A percentile compares a stretch with the other conserved stretches of the same genome.
phyloP scores from a whole-genome alignment of 2,888 invertebrate species.

The Tipula confusa region DNA sequence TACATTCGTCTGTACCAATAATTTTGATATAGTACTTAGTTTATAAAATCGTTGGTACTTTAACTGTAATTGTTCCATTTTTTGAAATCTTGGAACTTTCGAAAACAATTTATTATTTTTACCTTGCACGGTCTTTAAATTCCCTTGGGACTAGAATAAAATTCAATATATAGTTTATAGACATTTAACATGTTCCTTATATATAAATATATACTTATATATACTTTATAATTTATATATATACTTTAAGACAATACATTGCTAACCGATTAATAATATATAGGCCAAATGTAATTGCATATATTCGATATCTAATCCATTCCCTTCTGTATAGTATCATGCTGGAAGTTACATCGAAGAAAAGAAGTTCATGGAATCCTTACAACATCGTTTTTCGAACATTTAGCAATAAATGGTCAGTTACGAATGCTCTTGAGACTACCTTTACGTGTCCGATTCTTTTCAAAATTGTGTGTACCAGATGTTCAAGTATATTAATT shows the following conservation, averaged over 20 bases:
- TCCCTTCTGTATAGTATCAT: neutral
- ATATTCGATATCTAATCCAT: neutral
- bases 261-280: neutral
- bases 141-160: neutral
- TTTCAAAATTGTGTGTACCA: neutral
- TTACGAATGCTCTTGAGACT: neutral
- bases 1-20: too few species aligned
- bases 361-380: neutral
- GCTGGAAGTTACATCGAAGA: neutral
- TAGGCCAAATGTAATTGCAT: too few species aligned
- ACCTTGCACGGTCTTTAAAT: neutral
- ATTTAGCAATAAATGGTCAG: neutral
- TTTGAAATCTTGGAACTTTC: too few species aligned
- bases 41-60: too few species aligned
- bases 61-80: too few species aligned
- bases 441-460: neutral
- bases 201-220: too few species aligned
- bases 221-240: too few species aligned
- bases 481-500: neutral
- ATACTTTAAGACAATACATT: neutral
- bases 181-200: neutral
- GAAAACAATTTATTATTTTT: neutral
- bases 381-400: neutral
- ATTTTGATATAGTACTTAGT: too few species aligned
- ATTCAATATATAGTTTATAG: neutral